Percentiles rank a stretch among this genome's conserved stretches.
Evolutionary conservation across 1,140 invertebrate species (phyloP).

Genomic region (Odontomachus brunneus): DNA sequence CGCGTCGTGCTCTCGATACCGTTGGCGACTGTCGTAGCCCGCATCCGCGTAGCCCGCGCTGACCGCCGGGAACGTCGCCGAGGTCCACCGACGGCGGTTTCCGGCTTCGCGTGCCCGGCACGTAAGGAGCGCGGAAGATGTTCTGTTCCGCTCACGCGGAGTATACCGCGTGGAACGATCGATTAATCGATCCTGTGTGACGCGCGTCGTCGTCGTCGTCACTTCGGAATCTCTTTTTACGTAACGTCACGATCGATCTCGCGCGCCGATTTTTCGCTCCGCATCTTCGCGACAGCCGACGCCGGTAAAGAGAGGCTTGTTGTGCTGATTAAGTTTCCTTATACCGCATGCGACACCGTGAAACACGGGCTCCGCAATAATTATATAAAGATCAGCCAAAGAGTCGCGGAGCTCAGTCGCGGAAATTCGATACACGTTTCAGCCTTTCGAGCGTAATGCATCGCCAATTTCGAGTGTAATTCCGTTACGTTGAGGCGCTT

Average conservation of each 20-base stretch:
- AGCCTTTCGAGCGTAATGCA: slow-evolving; percentile 47
- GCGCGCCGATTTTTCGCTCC: not conserved
- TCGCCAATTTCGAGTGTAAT: slow-evolving; percentile 55
- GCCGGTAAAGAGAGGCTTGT: not conserved
- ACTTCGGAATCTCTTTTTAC: not conserved
- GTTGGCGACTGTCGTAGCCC: slow-evolving; percentile 29
- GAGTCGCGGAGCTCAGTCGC: not conserved
- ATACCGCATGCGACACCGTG: not conserved
- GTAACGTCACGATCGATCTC: slow-evolving; percentile 20
- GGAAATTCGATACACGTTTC: slow-evolving; percentile 43
- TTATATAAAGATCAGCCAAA: slow-evolving; percentile 26
- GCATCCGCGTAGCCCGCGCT: slow-evolving; percentile 26
- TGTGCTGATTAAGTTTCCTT: not conserved
- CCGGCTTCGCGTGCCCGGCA: slow-evolving; percentile 61
- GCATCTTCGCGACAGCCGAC: not conserved
- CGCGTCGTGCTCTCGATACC: slow-evolving; percentile 36
- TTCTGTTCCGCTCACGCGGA: slow-evolving; percentile 21
- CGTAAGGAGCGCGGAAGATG: slow-evolving; percentile 46
- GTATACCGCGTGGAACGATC: not conserved
- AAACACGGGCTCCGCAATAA: not conserved
- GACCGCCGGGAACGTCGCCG: slow-evolving; percentile 61
- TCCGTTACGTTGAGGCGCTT: slow-evolving; percentile 49
- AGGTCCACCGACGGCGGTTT: slow-evolving; percentile 60
- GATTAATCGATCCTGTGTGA: slow-evolving; percentile 36
- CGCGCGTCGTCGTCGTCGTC: not conserved